Conservation (phyloP, 2,888 invertebrate genomes). For the Megaustenia siamemsis region DNA sequence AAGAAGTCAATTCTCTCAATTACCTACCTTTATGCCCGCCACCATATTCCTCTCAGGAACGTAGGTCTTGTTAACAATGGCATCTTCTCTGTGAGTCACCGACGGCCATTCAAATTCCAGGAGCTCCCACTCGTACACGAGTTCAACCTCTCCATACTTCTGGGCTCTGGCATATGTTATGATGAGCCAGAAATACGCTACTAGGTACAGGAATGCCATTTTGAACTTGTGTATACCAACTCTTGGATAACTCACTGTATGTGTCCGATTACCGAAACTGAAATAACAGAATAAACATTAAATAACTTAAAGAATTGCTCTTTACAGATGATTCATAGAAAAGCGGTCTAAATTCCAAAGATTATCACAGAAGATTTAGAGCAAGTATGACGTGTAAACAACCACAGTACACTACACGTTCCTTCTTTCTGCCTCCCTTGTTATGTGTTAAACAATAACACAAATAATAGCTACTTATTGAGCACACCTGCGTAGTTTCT, state of each 20-base stretch:
- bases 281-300: background rate
- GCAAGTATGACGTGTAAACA: too few species aligned
- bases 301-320: too few species aligned
- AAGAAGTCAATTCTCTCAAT: background rate
- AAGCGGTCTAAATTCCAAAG: too few species aligned
- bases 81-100: background rate
- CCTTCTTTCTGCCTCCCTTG: too few species aligned
- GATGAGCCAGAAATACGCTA: background rate
- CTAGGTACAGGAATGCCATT: background rate
- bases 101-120: conserved; percentile 60
- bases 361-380: too few species aligned
- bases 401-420: too few species aligned
- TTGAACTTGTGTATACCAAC: background rate
- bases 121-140: conserved; percentile 64
- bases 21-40: conserved; percentile 25
- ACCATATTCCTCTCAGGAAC: conserved; percentile 29
- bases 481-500: too few species aligned
- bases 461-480: too few species aligned
- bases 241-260: background rate
- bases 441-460: too few species aligned
- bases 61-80: background rate
- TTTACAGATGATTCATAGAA: too few species aligned
- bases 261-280: background rate
- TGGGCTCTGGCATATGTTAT: background rate
- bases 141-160: conserved; percentile 18